phyloP scores from a whole-genome alignment of 2,888 invertebrate genomes.

The Argyra leucocephala region DNA sequence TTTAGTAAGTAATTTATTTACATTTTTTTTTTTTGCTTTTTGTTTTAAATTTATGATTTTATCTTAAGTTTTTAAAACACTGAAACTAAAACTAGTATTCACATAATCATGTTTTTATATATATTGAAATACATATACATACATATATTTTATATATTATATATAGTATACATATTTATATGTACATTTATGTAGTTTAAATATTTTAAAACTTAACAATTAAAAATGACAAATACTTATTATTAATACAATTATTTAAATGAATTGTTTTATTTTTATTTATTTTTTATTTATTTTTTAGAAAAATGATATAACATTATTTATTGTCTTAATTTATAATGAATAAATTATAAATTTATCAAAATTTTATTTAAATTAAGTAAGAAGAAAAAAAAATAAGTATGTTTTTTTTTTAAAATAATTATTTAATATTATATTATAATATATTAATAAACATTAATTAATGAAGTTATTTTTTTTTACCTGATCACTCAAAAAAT shows the following conservation, averaged over 20 bases:
- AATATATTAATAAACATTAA: no score
- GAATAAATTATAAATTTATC: neutral
- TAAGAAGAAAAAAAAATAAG: neutral
- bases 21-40: no score
- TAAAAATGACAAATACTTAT: neutral
- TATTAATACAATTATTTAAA: neutral
- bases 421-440: no score
- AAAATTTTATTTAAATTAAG: neutral
- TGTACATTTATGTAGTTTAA: neutral
- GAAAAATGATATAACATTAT: neutral
- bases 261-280: neutral
- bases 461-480: no score
- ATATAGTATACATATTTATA: neutral
- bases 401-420: no score
- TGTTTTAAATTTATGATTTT: no score
- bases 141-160: no score
- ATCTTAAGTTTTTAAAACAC: neutral
- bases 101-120: neutral
- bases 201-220: conserved; percentile 6
- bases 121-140: no score
- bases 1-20: neutral
- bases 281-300: neutral
- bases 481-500: no score
- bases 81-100: neutral
- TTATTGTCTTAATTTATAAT: conserved; percentile 6